Percentiles rank a stretch among this genome's conserved stretches.
These are phyloP conservation scores for Arenicola marina DNA, from an alignment of 2,888 invertebrate genomes.

Conservation along the genomic window DNA sequence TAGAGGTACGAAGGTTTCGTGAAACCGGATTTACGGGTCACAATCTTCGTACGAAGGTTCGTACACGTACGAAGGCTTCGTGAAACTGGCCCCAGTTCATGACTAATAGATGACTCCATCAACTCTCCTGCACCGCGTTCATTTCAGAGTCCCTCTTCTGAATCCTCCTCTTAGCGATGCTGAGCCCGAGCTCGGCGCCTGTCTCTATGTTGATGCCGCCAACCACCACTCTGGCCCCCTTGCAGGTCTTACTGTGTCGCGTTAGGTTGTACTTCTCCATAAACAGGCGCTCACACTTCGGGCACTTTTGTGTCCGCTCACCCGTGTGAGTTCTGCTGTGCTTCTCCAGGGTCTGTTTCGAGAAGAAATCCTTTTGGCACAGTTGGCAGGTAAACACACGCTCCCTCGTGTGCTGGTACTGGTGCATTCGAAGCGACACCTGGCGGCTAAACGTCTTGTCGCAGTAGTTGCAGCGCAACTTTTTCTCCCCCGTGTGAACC, in stretches of 20 bases:
- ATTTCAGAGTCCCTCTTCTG: slow-evolving; percentile 4
- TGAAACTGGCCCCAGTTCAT: too few relatives aligned
- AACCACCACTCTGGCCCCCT: not conserved
- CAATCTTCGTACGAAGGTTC: too few relatives aligned
- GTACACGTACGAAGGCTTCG: too few relatives aligned
- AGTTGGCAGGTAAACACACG: slow-evolving; percentile 39
- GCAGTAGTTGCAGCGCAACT: slow-evolving; percentile 46
- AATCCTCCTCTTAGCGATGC: not conserved
- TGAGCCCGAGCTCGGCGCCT: not conserved
- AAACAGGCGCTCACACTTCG: slow-evolving; percentile 44
- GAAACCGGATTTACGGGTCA: too few relatives aligned
- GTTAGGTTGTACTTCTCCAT: slow-evolving; percentile 46
- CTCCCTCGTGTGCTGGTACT: slow-evolving; percentile 47
- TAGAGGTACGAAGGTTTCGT: too few relatives aligned
- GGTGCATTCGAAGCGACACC: slow-evolving; percentile 46
- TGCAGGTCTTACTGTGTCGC: not conserved
- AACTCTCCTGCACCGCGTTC: too few relatives aligned
- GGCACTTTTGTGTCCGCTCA: slow-evolving; percentile 43
- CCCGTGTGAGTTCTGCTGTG: slow-evolving; percentile 48
- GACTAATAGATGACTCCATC: too few relatives aligned
- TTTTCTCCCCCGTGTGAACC: slow-evolving; percentile 47
- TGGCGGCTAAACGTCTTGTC: slow-evolving; percentile 43
- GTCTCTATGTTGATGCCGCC: not conserved
- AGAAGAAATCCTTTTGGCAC: slow-evolving; percentile 40
- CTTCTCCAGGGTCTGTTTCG: slow-evolving; percentile 44